Base-by-base conservation (phyloP, 2,113 vertebrate species). In the Setophaga coronata region DNA sequence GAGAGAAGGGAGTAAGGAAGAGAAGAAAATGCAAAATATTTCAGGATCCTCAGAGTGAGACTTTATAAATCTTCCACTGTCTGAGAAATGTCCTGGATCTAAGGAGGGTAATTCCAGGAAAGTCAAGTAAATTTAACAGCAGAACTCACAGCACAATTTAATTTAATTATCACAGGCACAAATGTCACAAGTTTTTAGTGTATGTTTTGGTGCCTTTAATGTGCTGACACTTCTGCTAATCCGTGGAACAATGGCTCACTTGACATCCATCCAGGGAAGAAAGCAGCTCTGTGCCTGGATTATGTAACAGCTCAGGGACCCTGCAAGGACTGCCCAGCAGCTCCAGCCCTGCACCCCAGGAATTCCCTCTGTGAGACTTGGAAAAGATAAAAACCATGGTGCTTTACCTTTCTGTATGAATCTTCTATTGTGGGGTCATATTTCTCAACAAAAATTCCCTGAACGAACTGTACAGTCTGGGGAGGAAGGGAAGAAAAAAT, bases 341-440 rank as follows among this genome's bases (percentile, higher is more conserved):
- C 9, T 21, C 45, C 80, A 79, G 69, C 76, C 72, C 87, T 76
- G 78, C 65, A 54, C 18, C 83, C 89, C 19, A 42, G 34, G 28
- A 34, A 42, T 57, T 13, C 28, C 13, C 86, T 23, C 66, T 26
- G 10, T 0, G 12, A 60, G 10, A 48, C 25, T 25, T 6, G n/a
- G 11, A 23, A 71, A 36, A 36, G 81, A 89, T 1, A 47, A 29
- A 53, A 81, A 31, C 1, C 0, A 14, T 31, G 84, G 42, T n/a
- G 62, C 17, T 95, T 98, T 98, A 99, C 99, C 99, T 99, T 99
- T 99, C 99, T 99, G 98, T 99, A 99, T 15, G 99, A 99, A 97
- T 99, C 99, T 99, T 99, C 99, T 99, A 99, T 99, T 98, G 99
- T 99, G 88, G 99, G 99, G 97, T 99, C 99, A 98, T 99, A 99